phyloP scores from a whole-genome alignment of 2,888 invertebrate genomes.

The Shargacucullia verbasci region DNA sequence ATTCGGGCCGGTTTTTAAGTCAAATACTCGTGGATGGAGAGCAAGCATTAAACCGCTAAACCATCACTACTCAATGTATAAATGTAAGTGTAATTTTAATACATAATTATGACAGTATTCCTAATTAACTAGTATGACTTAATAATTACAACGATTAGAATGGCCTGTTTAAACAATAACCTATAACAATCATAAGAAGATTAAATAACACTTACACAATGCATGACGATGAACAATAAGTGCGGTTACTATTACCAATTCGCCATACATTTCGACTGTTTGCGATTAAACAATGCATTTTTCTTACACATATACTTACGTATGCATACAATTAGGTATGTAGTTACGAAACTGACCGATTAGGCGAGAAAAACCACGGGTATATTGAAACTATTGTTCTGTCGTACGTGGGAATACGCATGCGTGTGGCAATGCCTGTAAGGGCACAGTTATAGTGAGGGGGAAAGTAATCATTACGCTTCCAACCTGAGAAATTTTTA shows the following conservation, averaged over 20 bases:
- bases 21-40: too few relatives aligned
- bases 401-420: constrained; percentile 73
- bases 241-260: constrained; percentile 12
- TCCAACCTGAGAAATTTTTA: not conserved
- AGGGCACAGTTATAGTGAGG: constrained; percentile 23
- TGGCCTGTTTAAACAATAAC: constrained; percentile 8
- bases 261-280: constrained; percentile 43
- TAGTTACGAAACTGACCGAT: constrained; percentile 82
- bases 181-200: constrained; percentile 1
- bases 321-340: constrained; percentile 65
- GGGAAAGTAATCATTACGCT: not conserved
- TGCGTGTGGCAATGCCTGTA: constrained; percentile 40
- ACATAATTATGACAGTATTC: not conserved
- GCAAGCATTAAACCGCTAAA: too few relatives aligned
- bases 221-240: constrained; percentile 8
- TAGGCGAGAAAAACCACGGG: constrained; percentile 77
- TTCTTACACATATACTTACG: constrained; percentile 59
- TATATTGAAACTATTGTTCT: constrained; percentile 69
- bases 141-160: not conserved
- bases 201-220: constrained; percentile 10
- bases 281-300: constrained; percentile 67
- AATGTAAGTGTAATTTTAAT: too few relatives aligned
- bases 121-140: constrained; percentile 4
- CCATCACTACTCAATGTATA: too few relatives aligned
- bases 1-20: too few relatives aligned